Evolutionary conservation across 2,888 invertebrate species (phyloP), one percentile per base, ranked within the genome.

Genomic region (Sphecodes monilicornis): DNA sequence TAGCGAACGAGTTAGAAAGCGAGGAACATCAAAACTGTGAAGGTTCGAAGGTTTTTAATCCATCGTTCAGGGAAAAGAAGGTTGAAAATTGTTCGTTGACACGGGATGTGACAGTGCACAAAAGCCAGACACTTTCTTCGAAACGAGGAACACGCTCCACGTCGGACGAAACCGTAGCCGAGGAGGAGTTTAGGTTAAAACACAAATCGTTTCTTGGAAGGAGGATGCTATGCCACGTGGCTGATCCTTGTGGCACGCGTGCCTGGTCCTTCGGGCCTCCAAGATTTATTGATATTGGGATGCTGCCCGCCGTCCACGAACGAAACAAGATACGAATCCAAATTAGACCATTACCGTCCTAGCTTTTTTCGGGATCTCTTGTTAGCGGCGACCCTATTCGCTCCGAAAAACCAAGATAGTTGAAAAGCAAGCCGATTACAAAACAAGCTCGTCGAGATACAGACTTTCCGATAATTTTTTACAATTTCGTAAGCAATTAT

Each of bases 171-270:
- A 10, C 71, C 16, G 50, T 68, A 32, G 75, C 69, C 70, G 70
- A 57, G 39, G 70, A 76, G 64, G 43, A 78, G 71, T 60, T 77
- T 71, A 75, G 77, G 82, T 82, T 87, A 76, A 73, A 75, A 82
- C 78, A 88, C 84, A 87, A 87, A 90, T 91, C 84, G 87, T 86
- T 92, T 92, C 91, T 88, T 80, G 82, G 91, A 91, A 92, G 46
- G 80, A 87, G 74, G 88, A 89, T 68, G 71, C 69, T 78, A n/a
- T n/a, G 91, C 89, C 92, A 91, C 92, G 92, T 91, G 92, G 91
- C 91, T 50, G 78, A 78, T 81, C 75, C 74, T 84, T 71, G 70
- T 76, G 86, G 88, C 89, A 88, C 92, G 91, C 91, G 92, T 86
- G 86, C 75, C 86, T 75, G 75, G 69, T 86, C 76, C 80, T 83